Conservation (phyloP, 2,888 invertebrate genomes). For the Eupithecia centaureata region DNA sequence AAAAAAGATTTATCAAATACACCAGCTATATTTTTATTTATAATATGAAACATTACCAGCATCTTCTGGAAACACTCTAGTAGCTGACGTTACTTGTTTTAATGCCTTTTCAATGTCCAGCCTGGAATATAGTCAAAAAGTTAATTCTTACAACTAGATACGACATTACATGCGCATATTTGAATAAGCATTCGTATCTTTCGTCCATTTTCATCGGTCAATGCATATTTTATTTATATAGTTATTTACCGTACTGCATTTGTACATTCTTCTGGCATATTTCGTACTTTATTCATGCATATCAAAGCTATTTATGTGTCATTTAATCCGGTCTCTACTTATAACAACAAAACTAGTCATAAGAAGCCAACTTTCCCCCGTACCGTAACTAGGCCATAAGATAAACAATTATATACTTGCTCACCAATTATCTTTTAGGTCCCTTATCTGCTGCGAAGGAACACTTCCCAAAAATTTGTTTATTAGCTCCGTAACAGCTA, state of each 20-base stretch:
- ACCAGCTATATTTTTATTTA: too few species aligned
- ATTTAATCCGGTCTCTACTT: too few species aligned
- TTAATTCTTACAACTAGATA: neutral
- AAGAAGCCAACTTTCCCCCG: neutral
- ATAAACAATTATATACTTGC: neutral
- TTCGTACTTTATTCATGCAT: too few species aligned
- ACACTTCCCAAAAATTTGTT: slow-evolving; percentile 89
- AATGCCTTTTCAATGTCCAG: slow-evolving; percentile 85
- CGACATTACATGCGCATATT: too few species aligned
- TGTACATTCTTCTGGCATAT: too few species aligned
- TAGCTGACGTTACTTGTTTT: slow-evolving; percentile 85
- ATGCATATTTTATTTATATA: too few species aligned
- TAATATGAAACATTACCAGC: slow-evolving; percentile 73
- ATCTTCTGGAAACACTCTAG: slow-evolving; percentile 82
- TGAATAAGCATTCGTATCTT: too few species aligned
- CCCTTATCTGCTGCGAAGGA: slow-evolving; percentile 82
- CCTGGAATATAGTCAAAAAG: slow-evolving; percentile 50
- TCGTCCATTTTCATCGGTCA: too few species aligned
- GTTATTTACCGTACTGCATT: too few species aligned
- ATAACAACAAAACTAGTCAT: too few species aligned
- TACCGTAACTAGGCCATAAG: neutral
- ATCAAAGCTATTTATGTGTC: too few species aligned
- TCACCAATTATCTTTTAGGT: slow-evolving; percentile 85
- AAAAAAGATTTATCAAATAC: too few species aligned
- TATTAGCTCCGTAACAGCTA: slow-evolving; percentile 90